Evolutionary conservation across 92 coral and sea anemone genomes (phyloP).

Genomic region (Diadumene lineata): DNA sequence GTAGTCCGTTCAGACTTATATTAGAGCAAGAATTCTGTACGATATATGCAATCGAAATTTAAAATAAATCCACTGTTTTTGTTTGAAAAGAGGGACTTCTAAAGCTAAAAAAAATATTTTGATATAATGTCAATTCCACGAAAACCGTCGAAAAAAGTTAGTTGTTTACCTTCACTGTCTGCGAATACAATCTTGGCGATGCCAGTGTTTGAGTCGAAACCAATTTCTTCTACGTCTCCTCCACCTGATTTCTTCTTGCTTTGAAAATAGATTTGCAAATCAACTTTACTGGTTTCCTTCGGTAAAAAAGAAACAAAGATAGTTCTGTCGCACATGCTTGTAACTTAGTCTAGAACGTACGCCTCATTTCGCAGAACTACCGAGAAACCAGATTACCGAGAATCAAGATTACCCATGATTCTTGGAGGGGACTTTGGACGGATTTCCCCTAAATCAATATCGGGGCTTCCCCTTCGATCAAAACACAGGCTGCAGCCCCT

Average conservation of each 20-base stretch:
- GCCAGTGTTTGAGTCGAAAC: not conserved
- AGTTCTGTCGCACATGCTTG: slow-evolving; percentile 20
- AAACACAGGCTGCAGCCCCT: no score
- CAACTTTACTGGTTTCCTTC: not conserved
- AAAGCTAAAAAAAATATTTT: not conserved
- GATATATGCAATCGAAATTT: not conserved
- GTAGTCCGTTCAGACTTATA: not conserved
- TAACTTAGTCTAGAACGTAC: not conserved
- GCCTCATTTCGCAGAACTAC: not conserved
- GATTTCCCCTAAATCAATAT: not conserved
- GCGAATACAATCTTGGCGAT: slow-evolving; percentile 5
- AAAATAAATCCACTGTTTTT: not conserved
- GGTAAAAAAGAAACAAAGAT: slow-evolving; percentile 11
- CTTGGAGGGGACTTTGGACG: not conserved
- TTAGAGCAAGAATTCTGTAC: not conserved
- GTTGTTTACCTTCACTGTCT: slow-evolving; percentile 11
- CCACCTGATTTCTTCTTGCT: slow-evolving; percentile 33
- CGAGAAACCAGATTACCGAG: slow-evolving; percentile 3
- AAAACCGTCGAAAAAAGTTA: not conserved
- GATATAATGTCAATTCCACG: not conserved
- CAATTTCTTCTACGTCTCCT: slow-evolving; percentile 26
- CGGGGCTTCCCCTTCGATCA: no score
- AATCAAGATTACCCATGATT: slow-evolving; percentile 5
- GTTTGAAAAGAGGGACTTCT: not conserved
- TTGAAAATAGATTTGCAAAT: slow-evolving; percentile 32